phyloP scores from a whole-genome alignment of 2,888 invertebrate species.

The Netelia virgata region DNA sequence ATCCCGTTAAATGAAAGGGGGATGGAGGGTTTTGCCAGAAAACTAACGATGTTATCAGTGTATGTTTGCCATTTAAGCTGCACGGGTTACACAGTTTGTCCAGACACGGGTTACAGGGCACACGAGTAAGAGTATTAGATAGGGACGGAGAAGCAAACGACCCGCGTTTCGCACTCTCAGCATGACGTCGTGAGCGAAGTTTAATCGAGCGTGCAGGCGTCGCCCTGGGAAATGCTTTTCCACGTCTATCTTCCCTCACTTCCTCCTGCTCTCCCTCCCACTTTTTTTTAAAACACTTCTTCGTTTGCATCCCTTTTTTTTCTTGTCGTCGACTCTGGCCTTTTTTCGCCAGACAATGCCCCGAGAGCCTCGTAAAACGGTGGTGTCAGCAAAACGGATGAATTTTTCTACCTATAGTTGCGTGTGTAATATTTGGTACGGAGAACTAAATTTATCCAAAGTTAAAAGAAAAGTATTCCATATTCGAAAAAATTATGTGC shows the following conservation, averaged over 20 bases:
- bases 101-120: conserved; percentile 30
- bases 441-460: not conserved
- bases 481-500: too few species aligned
- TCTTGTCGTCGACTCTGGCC: conserved; percentile 9
- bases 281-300: conserved; percentile 30
- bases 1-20: conserved; percentile 20
- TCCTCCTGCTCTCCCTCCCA: not conserved
- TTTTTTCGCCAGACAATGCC: conserved; percentile 20
- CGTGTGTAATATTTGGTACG: not conserved
- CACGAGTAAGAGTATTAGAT: conserved; percentile 4
- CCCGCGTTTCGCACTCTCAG: conserved; percentile 61
- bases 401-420: conserved; percentile 3
- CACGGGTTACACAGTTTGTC: conserved; percentile 28
- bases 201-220: conserved; percentile 65
- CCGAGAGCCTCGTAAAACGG: conserved; percentile 36
- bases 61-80: not conserved
- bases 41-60: not conserved
- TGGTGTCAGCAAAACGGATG: not conserved
- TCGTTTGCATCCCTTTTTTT: conserved; percentile 24
- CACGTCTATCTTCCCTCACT: conserved; percentile 10
- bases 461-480: too few species aligned
- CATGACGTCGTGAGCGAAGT: conserved; percentile 63
- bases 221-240: conserved; percentile 57
- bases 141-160: conserved; percentile 54
- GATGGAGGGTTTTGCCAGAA: not conserved